Conservation (phyloP, 2,888 invertebrate genomes). For the Apeira syringaria region DNA sequence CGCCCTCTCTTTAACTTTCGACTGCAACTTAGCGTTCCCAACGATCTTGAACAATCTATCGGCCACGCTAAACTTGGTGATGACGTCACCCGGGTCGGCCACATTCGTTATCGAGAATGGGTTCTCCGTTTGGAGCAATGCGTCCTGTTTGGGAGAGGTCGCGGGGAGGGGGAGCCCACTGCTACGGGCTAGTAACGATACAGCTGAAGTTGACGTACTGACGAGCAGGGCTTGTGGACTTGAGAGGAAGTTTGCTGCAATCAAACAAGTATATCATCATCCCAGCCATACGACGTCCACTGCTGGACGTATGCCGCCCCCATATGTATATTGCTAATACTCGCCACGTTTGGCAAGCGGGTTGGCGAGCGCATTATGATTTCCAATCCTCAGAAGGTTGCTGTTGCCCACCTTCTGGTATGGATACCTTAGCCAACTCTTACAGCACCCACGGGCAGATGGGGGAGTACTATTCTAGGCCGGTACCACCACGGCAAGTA, state of each 20-base stretch:
- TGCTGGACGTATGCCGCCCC: too few species aligned
- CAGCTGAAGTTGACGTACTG: slow-evolving; percentile 87
- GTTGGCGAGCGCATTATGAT: too few species aligned
- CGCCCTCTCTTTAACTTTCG: slow-evolving; percentile 90
- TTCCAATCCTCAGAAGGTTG: too few species aligned
- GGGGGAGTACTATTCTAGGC: too few species aligned
- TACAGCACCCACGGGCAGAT: too few species aligned
- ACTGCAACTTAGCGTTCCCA: slow-evolving; percentile 87
- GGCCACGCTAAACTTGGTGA: slow-evolving; percentile 88
- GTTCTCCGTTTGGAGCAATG: slow-evolving; percentile 56
- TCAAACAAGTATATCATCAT: too few species aligned
- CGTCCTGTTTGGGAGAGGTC: slow-evolving; percentile 62
- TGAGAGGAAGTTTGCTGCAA: slow-evolving; percentile 85
- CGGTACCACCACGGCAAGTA: too few species aligned
- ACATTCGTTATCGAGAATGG: slow-evolving; percentile 57
- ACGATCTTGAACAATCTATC: slow-evolving; percentile 88
- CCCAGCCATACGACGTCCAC: too few species aligned
- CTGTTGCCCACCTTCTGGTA: too few species aligned
- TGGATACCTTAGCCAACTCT: too few species aligned
- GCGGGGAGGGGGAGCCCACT: slow-evolving; percentile 86
- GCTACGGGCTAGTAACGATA: slow-evolving; percentile 88
- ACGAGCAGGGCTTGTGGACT: slow-evolving; percentile 85
- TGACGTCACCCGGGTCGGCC: slow-evolving; percentile 47
- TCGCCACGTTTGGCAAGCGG: too few species aligned
- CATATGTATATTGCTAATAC: too few species aligned